A percentile compares a stretch with the other conserved stretches of the same genome.
These are phyloP conservation scores for Schlechtendalia chinensis DNA, from an alignment of 1,140 invertebrate genomes.

Conservation along the genomic window DNA sequence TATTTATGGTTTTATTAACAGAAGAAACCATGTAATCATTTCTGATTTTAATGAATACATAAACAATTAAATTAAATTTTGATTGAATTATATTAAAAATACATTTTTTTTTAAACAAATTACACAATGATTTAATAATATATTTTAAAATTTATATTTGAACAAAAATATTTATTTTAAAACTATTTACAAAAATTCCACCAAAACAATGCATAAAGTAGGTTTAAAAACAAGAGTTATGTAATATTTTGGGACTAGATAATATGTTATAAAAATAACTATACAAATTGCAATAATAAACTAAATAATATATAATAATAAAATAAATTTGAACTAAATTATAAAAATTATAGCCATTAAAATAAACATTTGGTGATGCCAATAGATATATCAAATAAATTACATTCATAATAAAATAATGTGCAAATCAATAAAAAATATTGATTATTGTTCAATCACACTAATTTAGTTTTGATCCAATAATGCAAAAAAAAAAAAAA, in stretches of 20 bases:
- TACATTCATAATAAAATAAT: conserved; percentile 43
- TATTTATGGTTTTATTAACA: too few relatives aligned
- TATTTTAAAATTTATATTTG: background rate
- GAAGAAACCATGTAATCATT: background rate
- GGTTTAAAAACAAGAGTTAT: conserved; percentile 36
- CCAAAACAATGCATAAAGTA: conserved; percentile 48
- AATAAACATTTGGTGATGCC: conserved; percentile 12
- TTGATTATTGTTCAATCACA: conserved; percentile 45
- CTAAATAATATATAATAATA: conserved; percentile 40
- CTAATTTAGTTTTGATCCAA: conserved; percentile 39
- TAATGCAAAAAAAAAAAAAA: background rate
- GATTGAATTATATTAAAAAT: background rate
- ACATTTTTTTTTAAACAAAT: background rate
- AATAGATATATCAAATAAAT: conserved; percentile 4
- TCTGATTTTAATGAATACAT: background rate
- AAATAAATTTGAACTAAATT: conserved; percentile 41
- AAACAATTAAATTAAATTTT: background rate
- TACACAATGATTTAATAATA: background rate
- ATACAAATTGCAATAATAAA: conserved; percentile 35
- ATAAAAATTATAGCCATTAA: conserved; percentile 24
- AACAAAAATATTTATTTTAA: conserved; percentile 43
- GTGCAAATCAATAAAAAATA: conserved; percentile 41
- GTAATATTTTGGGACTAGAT: conserved; percentile 45
- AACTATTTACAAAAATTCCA: conserved; percentile 45
- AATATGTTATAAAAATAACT: conserved; percentile 46